Base-by-base conservation (phyloP, 2,797 vertebrate genomes). In the Lagodon rhomboides region DNA sequence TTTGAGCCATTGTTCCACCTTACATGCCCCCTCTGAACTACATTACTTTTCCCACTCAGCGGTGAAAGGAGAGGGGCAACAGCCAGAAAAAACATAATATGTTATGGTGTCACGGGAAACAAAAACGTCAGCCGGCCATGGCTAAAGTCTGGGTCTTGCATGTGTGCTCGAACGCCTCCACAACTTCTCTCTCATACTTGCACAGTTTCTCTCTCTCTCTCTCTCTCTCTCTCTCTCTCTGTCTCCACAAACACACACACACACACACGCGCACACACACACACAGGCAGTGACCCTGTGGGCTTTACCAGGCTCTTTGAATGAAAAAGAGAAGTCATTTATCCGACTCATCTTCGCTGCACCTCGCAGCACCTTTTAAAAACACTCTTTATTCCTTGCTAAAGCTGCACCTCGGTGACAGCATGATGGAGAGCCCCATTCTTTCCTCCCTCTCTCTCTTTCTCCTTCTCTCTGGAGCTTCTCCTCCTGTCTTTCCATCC, bases 261-360 rank as follows among this genome's bases (percentile, higher is more conserved):
- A 71, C 68, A 47, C 51, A 17, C 53, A 55, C 46, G 34, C 66
- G 51, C 63, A 20, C 80, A 49, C 64, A 64, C 51, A 44, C 47
- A 65, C 69, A 70, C 82, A 75, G 11, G 68, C 68, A 3, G 22
- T 85, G 83, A 86, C 88, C 88, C 87, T 53, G 80, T 84, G 82
- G 85, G 86, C 75, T 86, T 89, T 83, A 15, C 84, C n/a, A 80
- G 80, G 90, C 87, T 90, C 93, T 94, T 91, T 90, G 87, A 92
- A 90, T 94, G 86, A 95, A 95, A 95, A 94, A 92, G 85, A 92
- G 89, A 90, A 89, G 89, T 94, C 85, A 94, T 96, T 96, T 94
- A 95, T 96, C 94, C 89, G 85, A 90, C 90, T 94, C 93, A 87
- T 93, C 90, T 84, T 89, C 47, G 65, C 79, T 76, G 83, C 77